A percentile compares a stretch with the other conserved stretches of the same genome.
Conservation (phyloP, 1,140 invertebrate genomes). For the Brachionus paranguensis region DNA sequence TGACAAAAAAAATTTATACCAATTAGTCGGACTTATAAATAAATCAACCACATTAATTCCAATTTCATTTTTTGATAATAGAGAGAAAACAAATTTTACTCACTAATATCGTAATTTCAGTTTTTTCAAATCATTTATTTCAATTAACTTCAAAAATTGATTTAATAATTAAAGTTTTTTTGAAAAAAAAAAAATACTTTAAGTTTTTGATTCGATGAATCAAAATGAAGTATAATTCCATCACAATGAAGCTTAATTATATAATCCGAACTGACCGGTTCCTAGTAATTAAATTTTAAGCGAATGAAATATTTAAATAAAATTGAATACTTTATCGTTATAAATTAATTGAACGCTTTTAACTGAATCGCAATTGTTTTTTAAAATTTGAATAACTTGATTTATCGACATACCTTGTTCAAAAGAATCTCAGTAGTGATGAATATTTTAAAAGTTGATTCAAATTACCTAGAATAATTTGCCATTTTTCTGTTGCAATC, state of each 20-base stretch:
- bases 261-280: slow-evolving; percentile 29
- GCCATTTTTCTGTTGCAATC: slow-evolving; percentile 17
- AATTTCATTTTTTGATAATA: slow-evolving; percentile 41
- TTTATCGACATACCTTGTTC: slow-evolving; percentile 29
- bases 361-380: slow-evolving; percentile 16
- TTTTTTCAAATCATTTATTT: slow-evolving; percentile 91
- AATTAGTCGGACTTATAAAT: too few species aligned
- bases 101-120: slow-evolving; percentile 91
- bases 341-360: slow-evolving; percentile 35
- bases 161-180: neutral
- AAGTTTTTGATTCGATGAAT: slow-evolving; percentile 30
- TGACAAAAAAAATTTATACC: too few species aligned
- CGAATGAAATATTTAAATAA: neutral
- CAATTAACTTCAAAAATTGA: slow-evolving; percentile 65
- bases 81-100: slow-evolving; percentile 45
- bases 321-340: slow-evolving; percentile 31
- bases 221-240: slow-evolving; percentile 29
- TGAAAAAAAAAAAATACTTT: neutral
- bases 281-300: neutral
- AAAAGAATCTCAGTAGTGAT: neutral
- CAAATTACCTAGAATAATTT: slow-evolving; percentile 28
- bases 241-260: slow-evolving; percentile 9
- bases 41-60: too few species aligned
- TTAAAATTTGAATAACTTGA: slow-evolving; percentile 36
- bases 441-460: neutral